phyloP scores from a whole-genome alignment of 2,113 vertebrate genomes.

The Lophura nycthemera region DNA sequence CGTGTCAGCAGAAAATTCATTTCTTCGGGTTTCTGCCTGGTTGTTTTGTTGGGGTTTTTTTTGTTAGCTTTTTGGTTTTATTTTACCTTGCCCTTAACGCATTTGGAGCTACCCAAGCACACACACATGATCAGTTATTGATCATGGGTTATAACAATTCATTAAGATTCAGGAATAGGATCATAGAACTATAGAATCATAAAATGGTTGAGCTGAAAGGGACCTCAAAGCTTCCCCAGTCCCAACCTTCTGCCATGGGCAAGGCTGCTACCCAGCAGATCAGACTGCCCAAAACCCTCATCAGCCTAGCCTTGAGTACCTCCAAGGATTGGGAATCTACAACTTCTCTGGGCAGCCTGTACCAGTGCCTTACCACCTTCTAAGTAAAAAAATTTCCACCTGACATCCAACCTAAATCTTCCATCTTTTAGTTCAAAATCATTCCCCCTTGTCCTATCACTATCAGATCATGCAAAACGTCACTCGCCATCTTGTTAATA shows the following conservation, averaged over 20 bases:
- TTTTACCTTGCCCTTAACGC: background rate
- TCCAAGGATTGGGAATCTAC: background rate
- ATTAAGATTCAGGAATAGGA: background rate
- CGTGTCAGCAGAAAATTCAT: background rate
- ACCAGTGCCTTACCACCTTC: background rate
- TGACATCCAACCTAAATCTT: background rate
- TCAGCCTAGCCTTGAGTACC: background rate
- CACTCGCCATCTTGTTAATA: background rate
- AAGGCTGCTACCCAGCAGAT: background rate
- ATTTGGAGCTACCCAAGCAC: background rate
- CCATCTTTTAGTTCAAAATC: background rate
- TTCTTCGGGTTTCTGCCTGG: background rate
- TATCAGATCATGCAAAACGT: background rate
- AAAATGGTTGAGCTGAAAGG: background rate
- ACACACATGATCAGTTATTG: background rate
- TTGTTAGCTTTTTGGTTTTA: background rate
- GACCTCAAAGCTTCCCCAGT: background rate
- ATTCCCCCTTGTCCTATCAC: background rate
- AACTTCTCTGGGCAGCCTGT: background rate
- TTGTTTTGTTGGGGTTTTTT: background rate
- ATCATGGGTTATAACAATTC: background rate
- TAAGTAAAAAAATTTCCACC: background rate
- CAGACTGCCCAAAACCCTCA: background rate
- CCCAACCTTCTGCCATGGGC: too few relatives aligned
- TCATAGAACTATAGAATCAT: background rate